Base-by-base conservation (phyloP, 2,888 invertebrate species). In the Lasioglossum calceatum region DNA sequence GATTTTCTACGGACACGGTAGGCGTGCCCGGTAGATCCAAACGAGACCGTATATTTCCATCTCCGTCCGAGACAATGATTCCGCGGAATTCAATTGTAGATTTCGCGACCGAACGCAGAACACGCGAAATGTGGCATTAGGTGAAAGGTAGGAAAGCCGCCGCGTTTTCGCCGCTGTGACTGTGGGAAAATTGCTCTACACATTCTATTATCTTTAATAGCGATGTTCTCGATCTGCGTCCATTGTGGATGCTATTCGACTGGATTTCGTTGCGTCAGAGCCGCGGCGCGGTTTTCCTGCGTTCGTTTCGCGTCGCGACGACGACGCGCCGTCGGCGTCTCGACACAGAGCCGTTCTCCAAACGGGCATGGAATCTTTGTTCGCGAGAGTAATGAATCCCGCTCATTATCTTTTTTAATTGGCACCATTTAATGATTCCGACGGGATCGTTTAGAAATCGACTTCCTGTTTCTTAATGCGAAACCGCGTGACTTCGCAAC, bases 201-300 rank as follows among this genome's bases (percentile, higher is more conserved):
- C 88, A 85, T 89, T 90, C 89, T 87, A 91, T 89, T 91, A 91
- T 91, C 91, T 86, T 78, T 90, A 90, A 91, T 89, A 88, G 89
- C 88, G 88, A 91, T 86, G 91, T 86, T 91, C 90, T 83, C 90
- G 91, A 90, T 90, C 91, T 81, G 86, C 87, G 82, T 88, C 89
- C 88, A 90, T 90, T 89, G 87, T 90, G 81, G 84, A 86, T 88
- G 85, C 91, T 86, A 85, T 88, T 88, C 83, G 90, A 86, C 90
- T 87, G 87, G 88, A 77, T 85, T 85, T 89, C 71, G 85, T 90
- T 90, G 89, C 90, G 86, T 90, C 90, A 90, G 84, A 85, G 72
- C 79, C 50, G 50, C 54, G 54, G 80, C 82, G 84, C 82, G 84
- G 90, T 85, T 87, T 85, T 84, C 87, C 85, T 81, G 71, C 82